These are phyloP conservation scores for Dipus sagitta DNA, from an alignment of 2,797 vertebrate species.

Conservation along the genomic window DNA sequence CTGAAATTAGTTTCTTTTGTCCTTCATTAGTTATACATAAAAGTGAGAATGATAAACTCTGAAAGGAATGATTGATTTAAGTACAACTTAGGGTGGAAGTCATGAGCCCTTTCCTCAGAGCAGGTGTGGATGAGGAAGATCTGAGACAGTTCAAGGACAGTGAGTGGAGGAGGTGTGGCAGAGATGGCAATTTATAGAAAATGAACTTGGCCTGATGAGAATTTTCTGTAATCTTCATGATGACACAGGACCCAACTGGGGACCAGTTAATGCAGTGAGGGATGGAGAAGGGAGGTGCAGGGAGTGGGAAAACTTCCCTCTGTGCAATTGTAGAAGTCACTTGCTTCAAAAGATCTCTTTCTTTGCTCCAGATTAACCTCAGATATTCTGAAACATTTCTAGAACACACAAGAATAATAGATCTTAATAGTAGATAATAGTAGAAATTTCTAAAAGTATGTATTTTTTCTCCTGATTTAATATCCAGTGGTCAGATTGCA, in stretches of 20 bases:
- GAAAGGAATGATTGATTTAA: not conserved
- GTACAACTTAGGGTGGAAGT: not conserved
- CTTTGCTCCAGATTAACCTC: not conserved
- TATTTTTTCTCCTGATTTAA: not conserved
- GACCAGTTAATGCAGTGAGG: not conserved
- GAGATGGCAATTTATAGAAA: not conserved
- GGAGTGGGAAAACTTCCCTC: not conserved
- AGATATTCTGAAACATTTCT: not conserved
- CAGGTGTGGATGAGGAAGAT: not conserved
- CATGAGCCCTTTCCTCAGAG: not conserved
- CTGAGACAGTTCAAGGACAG: not conserved
- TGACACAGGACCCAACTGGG: not conserved
- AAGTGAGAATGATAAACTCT: not conserved
- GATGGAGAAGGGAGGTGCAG: fast-evolving
- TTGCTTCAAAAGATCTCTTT: not conserved
- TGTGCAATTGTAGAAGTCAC: not conserved
- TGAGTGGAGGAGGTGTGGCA: not conserved
- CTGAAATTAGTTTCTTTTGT: not conserved
- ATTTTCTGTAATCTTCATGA: not conserved
- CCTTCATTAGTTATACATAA: not conserved
- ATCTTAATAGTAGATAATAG: not conserved
- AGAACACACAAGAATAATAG: not conserved
- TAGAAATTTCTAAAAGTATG: conserved; percentile 30
- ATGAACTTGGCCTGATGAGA: not conserved
- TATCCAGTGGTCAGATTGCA: not conserved